Conservation (phyloP, 2,888 invertebrate genomes). For the Cephonodes hylas region DNA sequence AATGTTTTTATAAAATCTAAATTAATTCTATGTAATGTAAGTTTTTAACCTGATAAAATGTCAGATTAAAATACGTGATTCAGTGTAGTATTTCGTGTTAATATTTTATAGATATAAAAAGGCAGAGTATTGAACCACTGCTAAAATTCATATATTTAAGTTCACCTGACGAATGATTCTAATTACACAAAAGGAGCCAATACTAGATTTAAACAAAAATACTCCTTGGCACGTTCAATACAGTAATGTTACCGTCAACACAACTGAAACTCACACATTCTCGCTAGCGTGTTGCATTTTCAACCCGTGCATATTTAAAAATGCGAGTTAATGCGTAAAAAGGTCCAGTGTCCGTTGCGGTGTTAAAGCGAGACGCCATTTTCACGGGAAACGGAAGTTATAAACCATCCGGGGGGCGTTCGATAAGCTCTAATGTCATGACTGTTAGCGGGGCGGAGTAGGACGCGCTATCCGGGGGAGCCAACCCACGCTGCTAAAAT, state of each 20-base stretch:
- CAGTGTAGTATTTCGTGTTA: too few relatives aligned
- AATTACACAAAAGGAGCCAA: too few relatives aligned
- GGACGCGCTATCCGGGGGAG: background rate
- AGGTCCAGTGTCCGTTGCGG: background rate
- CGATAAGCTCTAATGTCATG: constrained; percentile 47
- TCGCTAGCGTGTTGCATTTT: background rate
- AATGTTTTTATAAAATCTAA: too few relatives aligned
- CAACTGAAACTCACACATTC: background rate
- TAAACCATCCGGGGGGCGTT: constrained; percentile 41
- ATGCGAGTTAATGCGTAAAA: constrained; percentile 2
- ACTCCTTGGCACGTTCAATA: too few relatives aligned
- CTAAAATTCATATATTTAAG: too few relatives aligned
- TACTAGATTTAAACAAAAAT: too few relatives aligned
- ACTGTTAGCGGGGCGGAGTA: constrained; percentile 17
- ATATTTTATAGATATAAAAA: too few relatives aligned
- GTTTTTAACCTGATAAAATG: too few relatives aligned
- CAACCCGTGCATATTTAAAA: background rate
- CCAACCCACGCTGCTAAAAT: background rate
- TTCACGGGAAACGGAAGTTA: constrained; percentile 34
- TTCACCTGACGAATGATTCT: too few relatives aligned
- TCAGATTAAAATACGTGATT: too few relatives aligned
- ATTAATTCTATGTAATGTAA: too few relatives aligned
- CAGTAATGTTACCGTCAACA: background rate
- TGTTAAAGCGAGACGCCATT: constrained; percentile 9
- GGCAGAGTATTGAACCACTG: too few relatives aligned